Evolutionary conservation across 2,888 invertebrate species (phyloP), one percentile per base, ranked within the genome.

Genomic region (Athalia circularis): DNA sequence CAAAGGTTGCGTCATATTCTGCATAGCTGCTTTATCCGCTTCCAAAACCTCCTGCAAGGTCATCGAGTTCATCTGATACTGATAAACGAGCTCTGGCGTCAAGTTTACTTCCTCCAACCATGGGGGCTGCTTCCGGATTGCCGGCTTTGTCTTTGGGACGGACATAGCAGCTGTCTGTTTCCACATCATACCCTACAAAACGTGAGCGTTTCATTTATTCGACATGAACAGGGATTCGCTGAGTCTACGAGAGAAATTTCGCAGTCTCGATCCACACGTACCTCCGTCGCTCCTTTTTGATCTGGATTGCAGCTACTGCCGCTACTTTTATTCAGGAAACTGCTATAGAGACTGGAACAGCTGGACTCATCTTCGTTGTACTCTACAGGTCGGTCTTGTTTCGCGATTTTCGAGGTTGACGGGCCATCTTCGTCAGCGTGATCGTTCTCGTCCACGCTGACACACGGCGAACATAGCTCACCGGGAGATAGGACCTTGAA

Each of bases 51-150:
- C 94, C 9, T 93, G 92, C 80, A 94, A 81, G 5, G 92, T 90
- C 83, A 92, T 93, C 0, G 92, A 90, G 0, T 90, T 84, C 72
- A 95, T 86, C 88, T 95, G 94, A 85, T 96, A 96, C 79, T 93
- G 92, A 87, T 94, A 95, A n/a, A 94, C 91, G 9, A 95, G 87
- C 72, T 95, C 94, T 0, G 94, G 92, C 0, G 94, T 94, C n/a
- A 94, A 90, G 57, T 92, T 90, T 0, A 94, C 93, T 74, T 94
- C 91, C 80, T 94, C 93, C 85, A 94, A 87, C 95, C 95, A 95
- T 0, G 94, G 93, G 0, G 95, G 94, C 13, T 92, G 92, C 81
- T 92, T 91, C 81, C 84, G 82, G 8, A 82, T 77, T 76, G 85
- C 83, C 47, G 82, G 77, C 2, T 75, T 54, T 62, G 78, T 79